A percentile compares a stretch with the other conserved stretches of the same genome.
Evolutionary conservation across 2,797 vertebrate species (phyloP).

Genomic region (Galaxias olidus): DNA sequence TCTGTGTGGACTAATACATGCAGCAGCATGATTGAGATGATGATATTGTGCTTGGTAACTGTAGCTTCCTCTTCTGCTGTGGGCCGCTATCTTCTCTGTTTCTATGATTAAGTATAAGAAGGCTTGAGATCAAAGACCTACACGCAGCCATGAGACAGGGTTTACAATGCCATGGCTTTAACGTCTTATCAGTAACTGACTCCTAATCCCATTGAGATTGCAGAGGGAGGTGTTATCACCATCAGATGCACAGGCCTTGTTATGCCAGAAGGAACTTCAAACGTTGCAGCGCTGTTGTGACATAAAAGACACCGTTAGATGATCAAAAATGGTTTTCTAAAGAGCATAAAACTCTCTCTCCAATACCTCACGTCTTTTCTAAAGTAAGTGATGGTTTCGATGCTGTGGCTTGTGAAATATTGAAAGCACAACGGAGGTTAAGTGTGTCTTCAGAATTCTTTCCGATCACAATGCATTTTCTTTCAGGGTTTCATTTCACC

Average conservation of each 20-base stretch:
- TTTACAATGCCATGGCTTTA: conserved; percentile 38
- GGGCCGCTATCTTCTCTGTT: conserved; percentile 43
- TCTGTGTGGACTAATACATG: conserved; percentile 47
- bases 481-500: too few relatives aligned
- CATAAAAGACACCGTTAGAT: conserved; percentile 30
- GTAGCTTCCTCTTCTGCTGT: conserved; percentile 28
- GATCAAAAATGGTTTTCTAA: conserved; percentile 33
- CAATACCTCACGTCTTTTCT: conserved; percentile 20
- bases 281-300: conserved; percentile 26
- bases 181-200: conserved; percentile 55
- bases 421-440: too few relatives aligned
- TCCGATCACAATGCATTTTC: too few relatives aligned
- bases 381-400: conserved; percentile 6
- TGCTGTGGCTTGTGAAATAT: not conserved
- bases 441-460: too few relatives aligned
- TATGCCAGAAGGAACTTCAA: conserved; percentile 35
- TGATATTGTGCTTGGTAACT: conserved; percentile 33
- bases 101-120: conserved; percentile 48
- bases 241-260: conserved; percentile 28
- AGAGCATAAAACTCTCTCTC: conserved; percentile 32
- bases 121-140: conserved; percentile 54
- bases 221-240: conserved; percentile 2
- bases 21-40: conserved; percentile 17
- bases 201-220: conserved; percentile 35
- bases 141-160: conserved; percentile 47